Evolutionary conservation across 1,140 invertebrate species (phyloP).

Genomic region (Leptopilina boulardi): DNA sequence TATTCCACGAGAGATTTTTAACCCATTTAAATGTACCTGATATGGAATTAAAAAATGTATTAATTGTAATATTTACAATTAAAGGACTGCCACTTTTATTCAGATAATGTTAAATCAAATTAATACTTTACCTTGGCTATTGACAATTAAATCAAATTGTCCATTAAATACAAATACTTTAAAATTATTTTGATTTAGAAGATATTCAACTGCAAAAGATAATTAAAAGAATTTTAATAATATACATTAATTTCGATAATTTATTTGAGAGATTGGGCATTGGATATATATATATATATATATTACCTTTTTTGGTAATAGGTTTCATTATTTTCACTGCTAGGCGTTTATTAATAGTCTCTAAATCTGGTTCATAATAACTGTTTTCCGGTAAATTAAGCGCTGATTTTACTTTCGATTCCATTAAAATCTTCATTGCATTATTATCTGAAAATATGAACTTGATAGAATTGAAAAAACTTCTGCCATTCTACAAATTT

Average conservation of each 20-base stretch:
- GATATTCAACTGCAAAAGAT: not conserved
- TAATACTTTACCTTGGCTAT: not conserved
- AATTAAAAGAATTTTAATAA: not conserved
- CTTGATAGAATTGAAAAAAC: too few species aligned
- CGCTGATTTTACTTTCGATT: not conserved
- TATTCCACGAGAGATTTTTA: not conserved
- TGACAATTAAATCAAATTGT: not conserved
- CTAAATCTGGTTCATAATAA: not conserved
- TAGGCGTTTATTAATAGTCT: not conserved
- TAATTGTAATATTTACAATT: not conserved
- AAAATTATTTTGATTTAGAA: not conserved
- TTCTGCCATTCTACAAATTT: too few species aligned
- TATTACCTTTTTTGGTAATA: not conserved
- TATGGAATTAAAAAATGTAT: too few species aligned
- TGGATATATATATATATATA: too few species aligned
- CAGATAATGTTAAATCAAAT: not conserved
- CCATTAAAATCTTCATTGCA: not conserved
- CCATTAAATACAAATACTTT: not conserved
- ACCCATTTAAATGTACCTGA: not conserved
- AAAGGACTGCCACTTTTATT: not conserved
- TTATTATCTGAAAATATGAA: not conserved
- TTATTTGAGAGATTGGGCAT: too few species aligned
- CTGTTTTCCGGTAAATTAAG: not conserved
- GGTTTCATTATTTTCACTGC: not conserved
- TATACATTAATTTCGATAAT: too few species aligned